Evolutionary conservation across 2,797 vertebrate species (phyloP).

Genomic region (Syngnathus rostellatus): DNA sequence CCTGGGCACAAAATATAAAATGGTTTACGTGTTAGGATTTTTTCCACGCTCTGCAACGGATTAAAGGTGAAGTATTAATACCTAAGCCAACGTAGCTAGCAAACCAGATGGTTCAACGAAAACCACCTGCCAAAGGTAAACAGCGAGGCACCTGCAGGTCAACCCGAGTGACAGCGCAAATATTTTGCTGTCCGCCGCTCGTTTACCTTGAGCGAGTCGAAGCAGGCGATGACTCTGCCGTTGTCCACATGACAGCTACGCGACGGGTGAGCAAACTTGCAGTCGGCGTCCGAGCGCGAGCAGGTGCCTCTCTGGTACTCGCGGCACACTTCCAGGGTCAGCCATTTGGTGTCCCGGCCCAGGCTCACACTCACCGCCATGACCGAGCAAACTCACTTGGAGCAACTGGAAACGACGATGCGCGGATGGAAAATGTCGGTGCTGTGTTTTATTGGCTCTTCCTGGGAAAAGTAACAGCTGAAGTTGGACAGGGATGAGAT

Average conservation of each 20-base stretch:
- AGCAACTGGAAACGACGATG: slow-evolving; percentile 10
- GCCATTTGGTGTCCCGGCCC: slow-evolving; percentile 97
- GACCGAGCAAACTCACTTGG: slow-evolving; percentile 19
- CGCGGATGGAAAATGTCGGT: slow-evolving; percentile 18
- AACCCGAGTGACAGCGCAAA: too few species aligned
- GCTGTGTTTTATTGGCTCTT: slow-evolving; percentile 37
- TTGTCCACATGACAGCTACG: slow-evolving; percentile 98
- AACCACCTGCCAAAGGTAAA: background rate
- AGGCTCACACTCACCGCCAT: slow-evolving; percentile 89
- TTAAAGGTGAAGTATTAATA: too few species aligned
- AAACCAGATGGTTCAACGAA: too few species aligned
- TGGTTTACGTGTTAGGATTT: too few species aligned
- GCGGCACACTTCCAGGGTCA: slow-evolving; percentile 98
- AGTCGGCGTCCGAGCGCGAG: slow-evolving; percentile 88
- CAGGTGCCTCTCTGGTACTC: slow-evolving; percentile 98
- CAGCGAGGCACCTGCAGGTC: background rate
- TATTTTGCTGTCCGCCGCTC: background rate
- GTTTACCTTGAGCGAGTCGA: slow-evolving; percentile 98
- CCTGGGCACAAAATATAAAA: too few species aligned
- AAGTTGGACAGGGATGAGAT: slow-evolving; percentile 43
- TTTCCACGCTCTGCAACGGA: too few species aligned
- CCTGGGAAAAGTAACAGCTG: slow-evolving; percentile 57
- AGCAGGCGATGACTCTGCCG: slow-evolving; percentile 96
- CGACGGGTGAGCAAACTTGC: slow-evolving; percentile 97
- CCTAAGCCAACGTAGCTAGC: too few species aligned